phyloP scores from a whole-genome alignment of 2,797 vertebrate species.

The Linurgus olivaceus region DNA sequence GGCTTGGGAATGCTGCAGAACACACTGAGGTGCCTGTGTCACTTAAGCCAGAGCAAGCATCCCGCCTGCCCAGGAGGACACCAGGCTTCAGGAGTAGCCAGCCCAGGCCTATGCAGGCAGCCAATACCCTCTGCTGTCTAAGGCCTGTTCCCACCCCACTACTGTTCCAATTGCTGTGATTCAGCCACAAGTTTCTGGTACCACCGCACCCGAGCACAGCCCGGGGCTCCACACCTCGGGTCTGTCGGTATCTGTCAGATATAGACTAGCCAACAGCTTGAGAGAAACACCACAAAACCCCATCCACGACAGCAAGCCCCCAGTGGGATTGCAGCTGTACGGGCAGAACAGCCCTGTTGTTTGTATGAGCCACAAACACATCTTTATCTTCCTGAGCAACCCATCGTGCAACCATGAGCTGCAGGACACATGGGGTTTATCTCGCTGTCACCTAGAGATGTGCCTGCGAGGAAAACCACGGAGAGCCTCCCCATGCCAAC shows the following conservation, averaged over 20 bases:
- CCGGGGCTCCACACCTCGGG: fast-evolving
- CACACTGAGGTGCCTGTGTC: not conserved
- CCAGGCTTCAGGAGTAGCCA: not conserved
- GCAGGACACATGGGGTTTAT: fast-evolving
- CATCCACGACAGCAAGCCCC: not conserved
- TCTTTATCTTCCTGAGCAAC: not conserved
- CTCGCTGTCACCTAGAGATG: fast-evolving
- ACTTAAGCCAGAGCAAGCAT: fast-evolving
- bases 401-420: fast-evolving
- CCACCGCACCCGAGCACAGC: fast-evolving
- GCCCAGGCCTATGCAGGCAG: not conserved
- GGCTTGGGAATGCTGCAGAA: not conserved
- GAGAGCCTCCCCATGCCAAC: fast-evolving
- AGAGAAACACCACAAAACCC: not conserved
- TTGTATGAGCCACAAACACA: not conserved
- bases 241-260: not conserved
- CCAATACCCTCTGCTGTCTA: not conserved
- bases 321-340: not conserved
- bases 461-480: fast-evolving
- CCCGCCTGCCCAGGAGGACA: not conserved
- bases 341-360: not conserved
- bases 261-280: fast-evolving
- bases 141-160: not conserved
- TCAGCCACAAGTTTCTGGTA: not conserved
- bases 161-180: not conserved